Evolutionary conservation across 2,797 vertebrate genomes (phyloP).

Genomic region (Taenioides sp.): DNA sequence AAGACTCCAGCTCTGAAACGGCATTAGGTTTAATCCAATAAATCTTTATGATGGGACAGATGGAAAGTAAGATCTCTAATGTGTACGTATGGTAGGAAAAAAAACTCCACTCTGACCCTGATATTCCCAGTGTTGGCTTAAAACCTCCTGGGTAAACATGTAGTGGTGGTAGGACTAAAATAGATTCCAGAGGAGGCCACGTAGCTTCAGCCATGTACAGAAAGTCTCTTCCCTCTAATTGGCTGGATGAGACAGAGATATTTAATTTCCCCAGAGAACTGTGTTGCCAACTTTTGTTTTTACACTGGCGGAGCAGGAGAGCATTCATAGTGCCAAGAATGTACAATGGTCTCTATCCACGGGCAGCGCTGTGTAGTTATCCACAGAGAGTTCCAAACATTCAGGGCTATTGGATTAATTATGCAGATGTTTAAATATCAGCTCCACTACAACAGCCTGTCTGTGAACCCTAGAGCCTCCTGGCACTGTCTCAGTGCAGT

Average conservation of each 20-base stretch:
- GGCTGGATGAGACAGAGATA: conserved; percentile 71
- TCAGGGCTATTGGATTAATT: conserved; percentile 61
- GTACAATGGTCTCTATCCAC: conserved; percentile 55
- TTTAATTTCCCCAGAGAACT: conserved; percentile 72
- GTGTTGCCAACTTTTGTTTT: conserved; percentile 71
- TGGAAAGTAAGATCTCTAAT: conserved; percentile 64
- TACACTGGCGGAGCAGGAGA: conserved; percentile 48
- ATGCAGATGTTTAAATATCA: conserved; percentile 70
- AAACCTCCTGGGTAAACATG: conserved; percentile 13
- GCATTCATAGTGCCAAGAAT: conserved; percentile 61
- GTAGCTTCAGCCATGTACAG: conserved; percentile 53
- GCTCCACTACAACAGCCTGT: conserved; percentile 49
- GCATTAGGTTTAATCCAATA: conserved; percentile 66
- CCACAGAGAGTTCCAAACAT: conserved; percentile 45
- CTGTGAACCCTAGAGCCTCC: conserved; percentile 49
- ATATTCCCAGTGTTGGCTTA: conserved; percentile 18
- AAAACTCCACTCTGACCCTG: conserved; percentile 20
- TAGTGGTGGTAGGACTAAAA: conserved; percentile 30
- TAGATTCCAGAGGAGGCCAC: conserved; percentile 53
- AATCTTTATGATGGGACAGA: conserved; percentile 70
- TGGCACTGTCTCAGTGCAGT: conserved; percentile 19
- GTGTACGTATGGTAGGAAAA: conserved; percentile 31
- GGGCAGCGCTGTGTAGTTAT: conserved; percentile 34
- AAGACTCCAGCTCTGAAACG: conserved; percentile 59
- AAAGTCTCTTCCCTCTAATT: conserved; percentile 72